Conservation (phyloP, 2,113 vertebrate genomes). For the Cryptoleucopteryx plumbea region DNA sequence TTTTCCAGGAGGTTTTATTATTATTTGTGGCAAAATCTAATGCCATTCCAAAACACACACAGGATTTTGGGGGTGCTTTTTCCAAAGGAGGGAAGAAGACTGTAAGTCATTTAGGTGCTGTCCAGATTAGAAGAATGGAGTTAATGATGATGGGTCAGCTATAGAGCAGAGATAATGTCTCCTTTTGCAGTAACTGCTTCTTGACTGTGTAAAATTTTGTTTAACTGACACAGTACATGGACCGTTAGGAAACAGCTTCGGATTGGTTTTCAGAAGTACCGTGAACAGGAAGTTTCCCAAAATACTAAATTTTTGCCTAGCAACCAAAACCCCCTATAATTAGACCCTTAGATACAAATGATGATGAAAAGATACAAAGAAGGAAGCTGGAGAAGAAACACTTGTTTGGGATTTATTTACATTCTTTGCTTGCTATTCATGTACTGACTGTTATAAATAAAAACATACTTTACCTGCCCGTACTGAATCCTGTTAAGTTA, state of each 20-base stretch:
- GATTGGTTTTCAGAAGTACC: background rate
- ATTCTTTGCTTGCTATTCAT: background rate
- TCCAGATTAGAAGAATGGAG: background rate
- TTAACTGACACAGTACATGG: background rate
- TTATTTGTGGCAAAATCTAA: background rate
- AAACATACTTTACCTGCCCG: background rate
- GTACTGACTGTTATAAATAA: background rate
- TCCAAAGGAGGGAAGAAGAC: background rate
- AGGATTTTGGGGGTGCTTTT: background rate
- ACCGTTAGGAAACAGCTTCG: background rate
- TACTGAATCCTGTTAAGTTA: background rate
- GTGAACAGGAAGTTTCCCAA: conserved; percentile 37
- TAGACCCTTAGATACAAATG: background rate
- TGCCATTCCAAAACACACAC: background rate
- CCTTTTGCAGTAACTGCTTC: background rate
- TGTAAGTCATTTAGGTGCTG: background rate
- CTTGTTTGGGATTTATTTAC: background rate
- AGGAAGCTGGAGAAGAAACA: background rate
- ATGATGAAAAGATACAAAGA: background rate
- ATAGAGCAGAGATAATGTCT: background rate
- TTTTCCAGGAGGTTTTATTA: background rate
- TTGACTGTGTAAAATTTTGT: background rate
- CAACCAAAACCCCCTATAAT: conserved; percentile 33
- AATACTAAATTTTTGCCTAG: conserved; percentile 53
- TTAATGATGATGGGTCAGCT: background rate